phyloP scores from a whole-genome alignment of 2,113 vertebrate genomes.

The Mus spicilegus region DNA sequence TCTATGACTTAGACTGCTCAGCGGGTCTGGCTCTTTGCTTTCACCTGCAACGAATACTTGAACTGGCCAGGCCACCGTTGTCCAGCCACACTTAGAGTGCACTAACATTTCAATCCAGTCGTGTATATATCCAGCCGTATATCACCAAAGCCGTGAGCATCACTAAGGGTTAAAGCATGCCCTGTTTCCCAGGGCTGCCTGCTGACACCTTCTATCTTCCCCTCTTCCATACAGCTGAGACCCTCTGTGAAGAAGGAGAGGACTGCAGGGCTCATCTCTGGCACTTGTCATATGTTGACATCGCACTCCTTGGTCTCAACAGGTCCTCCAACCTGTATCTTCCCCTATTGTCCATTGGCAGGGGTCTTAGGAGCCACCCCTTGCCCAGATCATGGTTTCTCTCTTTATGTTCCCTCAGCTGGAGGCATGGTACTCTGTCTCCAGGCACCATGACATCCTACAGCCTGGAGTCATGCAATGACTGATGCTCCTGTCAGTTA shows the following conservation, averaged over 20 bases:
- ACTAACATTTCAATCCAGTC: background rate
- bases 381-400: background rate
- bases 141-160: background rate
- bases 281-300: background rate
- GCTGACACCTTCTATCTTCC: background rate
- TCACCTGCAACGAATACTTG: background rate
- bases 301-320: background rate
- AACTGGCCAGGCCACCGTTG: background rate
- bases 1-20: background rate
- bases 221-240: background rate
- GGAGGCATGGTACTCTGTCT: background rate
- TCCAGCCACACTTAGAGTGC: background rate
- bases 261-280: background rate
- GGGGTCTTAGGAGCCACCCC: background rate
- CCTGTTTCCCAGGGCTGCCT: background rate
- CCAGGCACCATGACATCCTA: background rate
- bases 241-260: background rate
- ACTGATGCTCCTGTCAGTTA: background rate
- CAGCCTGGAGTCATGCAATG: background rate
- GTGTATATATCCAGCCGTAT: background rate
- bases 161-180: background rate
- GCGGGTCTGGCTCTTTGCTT: background rate
- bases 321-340: background rate
- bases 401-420: background rate
- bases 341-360: background rate